These are phyloP conservation scores for Vanessa atalanta DNA, from an alignment of 1,140 invertebrate species.

Conservation along the genomic window DNA sequence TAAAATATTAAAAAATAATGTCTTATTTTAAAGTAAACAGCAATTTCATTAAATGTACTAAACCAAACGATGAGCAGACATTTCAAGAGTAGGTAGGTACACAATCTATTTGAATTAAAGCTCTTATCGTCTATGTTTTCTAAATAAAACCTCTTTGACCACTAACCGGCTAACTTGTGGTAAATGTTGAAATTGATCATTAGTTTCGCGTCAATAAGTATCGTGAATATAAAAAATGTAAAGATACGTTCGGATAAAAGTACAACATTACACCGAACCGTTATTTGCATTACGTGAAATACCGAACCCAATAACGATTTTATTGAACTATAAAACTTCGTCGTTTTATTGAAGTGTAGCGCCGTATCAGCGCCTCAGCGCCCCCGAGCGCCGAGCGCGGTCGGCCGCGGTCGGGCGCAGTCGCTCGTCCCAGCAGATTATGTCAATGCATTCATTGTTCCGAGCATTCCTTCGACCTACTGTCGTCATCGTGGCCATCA, in stretches of 20 bases:
- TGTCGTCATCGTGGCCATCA: constrained; percentile 34
- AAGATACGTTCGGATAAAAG: not conserved
- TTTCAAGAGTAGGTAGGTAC: too few species aligned
- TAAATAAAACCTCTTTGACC: too few species aligned
- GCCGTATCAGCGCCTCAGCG: too few species aligned
- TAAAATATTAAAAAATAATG: too few species aligned
- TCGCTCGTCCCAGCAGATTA: not conserved
- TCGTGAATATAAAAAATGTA: not conserved
- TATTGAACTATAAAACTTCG: constrained; percentile 5
- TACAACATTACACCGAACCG: not conserved
- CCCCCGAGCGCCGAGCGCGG: too few species aligned
- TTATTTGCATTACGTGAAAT: constrained; percentile 2
- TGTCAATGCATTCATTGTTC: constrained; percentile 9
- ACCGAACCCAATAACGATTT: not conserved
- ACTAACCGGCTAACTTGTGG: too few species aligned
- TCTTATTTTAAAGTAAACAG: too few species aligned
- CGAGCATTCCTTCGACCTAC: constrained; percentile 21
- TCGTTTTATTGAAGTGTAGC: not conserved
- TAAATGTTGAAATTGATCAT: not conserved
- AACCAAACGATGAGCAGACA: too few species aligned
- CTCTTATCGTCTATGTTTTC: too few species aligned
- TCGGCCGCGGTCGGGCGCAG: too few species aligned
- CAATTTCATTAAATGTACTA: too few species aligned
- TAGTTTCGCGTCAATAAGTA: not conserved
- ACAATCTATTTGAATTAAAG: too few species aligned